Evolutionary conservation across 2,113 vertebrate species (phyloP).

Genomic region (Strix uralensis): DNA sequence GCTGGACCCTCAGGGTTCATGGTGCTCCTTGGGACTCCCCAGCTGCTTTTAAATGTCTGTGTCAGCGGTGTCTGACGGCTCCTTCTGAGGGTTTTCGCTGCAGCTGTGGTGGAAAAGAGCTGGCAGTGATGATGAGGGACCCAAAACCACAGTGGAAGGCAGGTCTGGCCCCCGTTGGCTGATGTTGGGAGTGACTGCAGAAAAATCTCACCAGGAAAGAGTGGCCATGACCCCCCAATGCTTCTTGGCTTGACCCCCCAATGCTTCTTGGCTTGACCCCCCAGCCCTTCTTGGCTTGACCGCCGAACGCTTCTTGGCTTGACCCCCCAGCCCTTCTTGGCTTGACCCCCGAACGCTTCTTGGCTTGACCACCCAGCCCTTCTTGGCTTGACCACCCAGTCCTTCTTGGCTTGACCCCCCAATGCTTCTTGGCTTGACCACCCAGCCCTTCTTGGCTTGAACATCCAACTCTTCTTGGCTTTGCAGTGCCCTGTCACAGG

Average conservation of each 20-base stretch:
- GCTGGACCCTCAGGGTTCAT: background rate
- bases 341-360: accelerated
- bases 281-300: background rate
- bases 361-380: background rate
- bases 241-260: too few species aligned
- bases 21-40: background rate
- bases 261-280: background rate
- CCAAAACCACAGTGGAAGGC: accelerated
- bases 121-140: background rate
- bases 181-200: accelerated
- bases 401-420: too few species aligned
- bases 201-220: background rate
- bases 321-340: background rate
- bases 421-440: background rate
- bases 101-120: accelerated
- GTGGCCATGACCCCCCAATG: background rate
- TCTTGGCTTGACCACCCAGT: background rate
- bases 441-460: background rate
- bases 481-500: background rate
- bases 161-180: accelerated
- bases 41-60: background rate
- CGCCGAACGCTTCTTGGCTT: background rate
- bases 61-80: background rate
- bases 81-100: background rate
- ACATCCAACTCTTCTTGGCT: background rate